Base-by-base conservation (phyloP, 2,797 vertebrate species). In the Eidolon dupreanum region DNA sequence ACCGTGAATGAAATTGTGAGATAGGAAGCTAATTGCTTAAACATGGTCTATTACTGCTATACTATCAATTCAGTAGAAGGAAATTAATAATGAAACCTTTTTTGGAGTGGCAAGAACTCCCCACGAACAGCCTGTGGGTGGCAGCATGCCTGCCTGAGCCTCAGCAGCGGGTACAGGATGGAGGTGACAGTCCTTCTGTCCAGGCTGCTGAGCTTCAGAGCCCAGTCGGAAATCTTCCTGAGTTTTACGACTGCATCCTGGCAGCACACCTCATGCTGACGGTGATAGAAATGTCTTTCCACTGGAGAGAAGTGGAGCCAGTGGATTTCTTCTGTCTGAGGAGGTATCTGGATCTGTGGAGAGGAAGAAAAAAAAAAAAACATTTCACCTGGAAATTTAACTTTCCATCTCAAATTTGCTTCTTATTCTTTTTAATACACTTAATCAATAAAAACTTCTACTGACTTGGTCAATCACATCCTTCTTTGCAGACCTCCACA, bases 401-500 rank as follows among this genome's bases (percentile, higher is more conserved):
- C n/a, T 93, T 93, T 83, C n/a, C 13, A 87, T 16, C 16, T 28
- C 85, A 79, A 33, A n/a, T 31, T 26, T 8, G 33, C 22, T 77
- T 51, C 10, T 71, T 33, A 41, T 49, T 26, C 28, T 49, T 79
- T 71, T 24, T 20, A 79, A 68, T 17, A 49, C 8, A 5, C 22
- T 51, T 65, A 28, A 83, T 57, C 4, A 73, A 89, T 84, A 82
- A 92, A 96, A 97, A 90, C 3, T 74, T 41, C 20, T 93, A 97
- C 95, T 98, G 98, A 99, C 99, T 99, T 99, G 99, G 98, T 99
- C 99, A 79, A 99, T 99, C 92, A 99, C 99, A 74, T 99, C 99
- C 97, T 99, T 99, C 98, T 99, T 99, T 66, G 99, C 99, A 5
- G 99, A 99, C 96, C 99, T 98, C 99, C 99, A 99, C 94, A 99